Conservation (phyloP, 2,113 vertebrate genomes). For the Platysteira castanea region DNA sequence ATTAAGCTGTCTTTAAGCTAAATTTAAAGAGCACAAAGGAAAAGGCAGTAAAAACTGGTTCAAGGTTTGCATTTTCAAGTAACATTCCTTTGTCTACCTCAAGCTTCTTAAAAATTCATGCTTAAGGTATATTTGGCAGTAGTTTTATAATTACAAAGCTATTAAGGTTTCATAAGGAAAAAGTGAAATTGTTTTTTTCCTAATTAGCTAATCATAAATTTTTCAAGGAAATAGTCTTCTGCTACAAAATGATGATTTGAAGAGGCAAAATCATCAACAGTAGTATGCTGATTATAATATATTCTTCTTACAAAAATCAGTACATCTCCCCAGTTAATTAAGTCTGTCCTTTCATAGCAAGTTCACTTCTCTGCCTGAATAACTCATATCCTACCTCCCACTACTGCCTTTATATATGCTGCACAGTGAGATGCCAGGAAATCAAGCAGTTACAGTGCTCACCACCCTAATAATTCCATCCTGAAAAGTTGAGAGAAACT, state of each 20-base stretch:
- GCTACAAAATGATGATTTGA: neutral
- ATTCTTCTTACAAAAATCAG: neutral
- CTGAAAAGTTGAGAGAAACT: neutral
- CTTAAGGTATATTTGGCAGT: slow-evolving; percentile 3
- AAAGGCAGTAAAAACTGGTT: neutral
- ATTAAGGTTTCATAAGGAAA: neutral
- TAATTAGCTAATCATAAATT: slow-evolving; percentile 10
- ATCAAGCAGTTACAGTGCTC: neutral
- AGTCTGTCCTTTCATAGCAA: neutral
- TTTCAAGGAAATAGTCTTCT: neutral
- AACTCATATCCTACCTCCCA: neutral
- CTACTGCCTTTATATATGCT: neutral
- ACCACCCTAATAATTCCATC: neutral
- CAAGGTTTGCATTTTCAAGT: neutral
- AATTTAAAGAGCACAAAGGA: slow-evolving; percentile 23
- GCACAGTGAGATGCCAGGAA: neutral
- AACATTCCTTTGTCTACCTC: neutral
- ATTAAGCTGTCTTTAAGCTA: slow-evolving; percentile 27
- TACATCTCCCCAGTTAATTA: neutral
- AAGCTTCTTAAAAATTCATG: slow-evolving; percentile 2
- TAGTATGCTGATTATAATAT: neutral
- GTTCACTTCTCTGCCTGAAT: neutral
- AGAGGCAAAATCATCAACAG: neutral
- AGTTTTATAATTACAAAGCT: slow-evolving; percentile 23
- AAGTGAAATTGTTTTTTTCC: neutral